phyloP scores from a whole-genome alignment of 2,888 invertebrate species.

The Hydriomena furcata region DNA sequence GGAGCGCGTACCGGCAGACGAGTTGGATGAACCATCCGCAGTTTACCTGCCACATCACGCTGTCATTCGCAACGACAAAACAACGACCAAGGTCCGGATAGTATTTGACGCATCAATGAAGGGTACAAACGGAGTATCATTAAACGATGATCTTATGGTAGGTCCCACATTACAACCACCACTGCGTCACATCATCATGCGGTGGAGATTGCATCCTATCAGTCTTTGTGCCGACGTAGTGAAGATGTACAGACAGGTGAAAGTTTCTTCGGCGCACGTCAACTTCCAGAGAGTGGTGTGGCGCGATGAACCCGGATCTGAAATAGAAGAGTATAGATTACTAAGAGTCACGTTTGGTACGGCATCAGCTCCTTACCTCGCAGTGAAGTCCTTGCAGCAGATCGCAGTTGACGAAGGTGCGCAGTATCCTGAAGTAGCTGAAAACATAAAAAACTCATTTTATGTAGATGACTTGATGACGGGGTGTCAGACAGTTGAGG shows the following conservation, averaged over 20 bases:
- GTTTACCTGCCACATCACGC: background rate
- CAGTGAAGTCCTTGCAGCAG: conserved; percentile 13
- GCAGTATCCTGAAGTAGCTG: conserved; percentile 2
- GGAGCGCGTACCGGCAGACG: background rate
- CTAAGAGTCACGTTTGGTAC: background rate
- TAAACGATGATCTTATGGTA: conserved; percentile 28
- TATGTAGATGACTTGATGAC: conserved; percentile 37
- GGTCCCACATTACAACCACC: conserved; percentile 30
- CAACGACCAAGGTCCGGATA: conserved; percentile 36
- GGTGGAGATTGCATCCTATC: conserved; percentile 21
- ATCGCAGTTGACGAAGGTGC: conserved; percentile 35
- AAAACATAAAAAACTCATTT: conserved; percentile 17
- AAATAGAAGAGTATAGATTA: background rate
- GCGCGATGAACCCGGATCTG: conserved; percentile 2
- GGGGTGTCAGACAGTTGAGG: conserved; percentile 18
- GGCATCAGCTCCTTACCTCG: background rate
- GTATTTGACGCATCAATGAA: conserved; percentile 34
- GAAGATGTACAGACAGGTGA: conserved; percentile 25
- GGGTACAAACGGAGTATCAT: conserved; percentile 21
- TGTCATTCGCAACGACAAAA: conserved; percentile 29
- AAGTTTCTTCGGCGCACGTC: background rate
- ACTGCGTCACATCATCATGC: conserved; percentile 24
- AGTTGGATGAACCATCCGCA: background rate
- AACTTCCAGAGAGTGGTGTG: conserved; percentile 25
- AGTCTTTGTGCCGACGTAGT: conserved; percentile 23